phyloP scores from a whole-genome alignment of 2,113 vertebrate genomes.

The Carassius gibelio region DNA sequence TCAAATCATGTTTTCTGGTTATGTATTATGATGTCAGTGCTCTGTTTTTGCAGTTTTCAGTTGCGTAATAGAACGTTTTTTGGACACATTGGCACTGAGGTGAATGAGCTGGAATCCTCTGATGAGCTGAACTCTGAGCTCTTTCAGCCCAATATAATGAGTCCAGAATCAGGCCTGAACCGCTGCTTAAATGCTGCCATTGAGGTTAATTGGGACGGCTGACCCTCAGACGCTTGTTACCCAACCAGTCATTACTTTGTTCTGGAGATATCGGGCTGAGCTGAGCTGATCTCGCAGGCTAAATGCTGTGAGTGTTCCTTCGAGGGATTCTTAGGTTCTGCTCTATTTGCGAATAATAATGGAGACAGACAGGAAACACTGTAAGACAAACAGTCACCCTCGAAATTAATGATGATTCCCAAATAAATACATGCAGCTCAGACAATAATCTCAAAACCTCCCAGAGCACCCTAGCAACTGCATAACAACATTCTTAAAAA shows the following conservation, averaged over 20 bases:
- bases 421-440: not conserved
- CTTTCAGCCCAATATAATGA: constrained; percentile 38
- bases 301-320: not conserved
- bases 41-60: too few relatives aligned
- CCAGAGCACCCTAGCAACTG: too few relatives aligned
- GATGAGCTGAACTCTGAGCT: constrained; percentile 4
- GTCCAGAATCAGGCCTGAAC: not conserved
- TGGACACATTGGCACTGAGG: not conserved
- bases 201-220: constrained; percentile 6
- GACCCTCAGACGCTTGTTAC: not conserved
- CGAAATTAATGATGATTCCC: too few relatives aligned
- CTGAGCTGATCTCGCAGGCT: not conserved
- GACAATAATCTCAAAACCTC: too few relatives aligned
- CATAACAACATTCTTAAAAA: too few relatives aligned
- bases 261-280: not conserved
- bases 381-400: not conserved
- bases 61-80: not conserved
- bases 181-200: not conserved
- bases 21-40: not conserved
- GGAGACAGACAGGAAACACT: not conserved
- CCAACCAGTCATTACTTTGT: constrained; percentile 11
- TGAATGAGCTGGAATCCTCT: not conserved
- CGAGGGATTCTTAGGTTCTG: not conserved
- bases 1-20: not conserved
- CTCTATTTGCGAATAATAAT: constrained; percentile 9